Conservation (phyloP, 1,140 invertebrate species). For the Ooceraea biroi region DNA sequence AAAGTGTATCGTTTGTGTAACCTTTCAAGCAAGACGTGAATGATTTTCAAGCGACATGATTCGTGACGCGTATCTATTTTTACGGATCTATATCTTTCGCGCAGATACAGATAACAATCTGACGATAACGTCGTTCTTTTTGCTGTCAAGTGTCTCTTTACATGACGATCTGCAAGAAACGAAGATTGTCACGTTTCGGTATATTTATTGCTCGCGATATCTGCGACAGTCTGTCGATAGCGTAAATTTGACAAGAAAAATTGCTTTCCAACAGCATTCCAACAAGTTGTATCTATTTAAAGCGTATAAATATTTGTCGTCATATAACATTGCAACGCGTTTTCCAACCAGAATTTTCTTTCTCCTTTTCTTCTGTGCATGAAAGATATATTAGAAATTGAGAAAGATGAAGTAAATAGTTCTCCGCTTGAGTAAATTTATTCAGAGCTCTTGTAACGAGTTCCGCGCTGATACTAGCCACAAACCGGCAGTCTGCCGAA, state of each 20-base stretch:
- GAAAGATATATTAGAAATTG: conserved; percentile 56
- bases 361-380: conserved; percentile 9
- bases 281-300: conserved; percentile 55
- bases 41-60: no score
- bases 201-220: conserved; percentile 30
- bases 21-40: no score
- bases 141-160: conserved; percentile 55
- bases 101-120: no score
- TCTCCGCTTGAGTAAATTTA: conserved; percentile 50
- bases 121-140: not conserved
- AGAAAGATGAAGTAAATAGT: conserved; percentile 58
- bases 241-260: conserved; percentile 56
- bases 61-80: no score
- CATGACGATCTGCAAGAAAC: conserved; percentile 48
- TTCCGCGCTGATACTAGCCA: conserved; percentile 19
- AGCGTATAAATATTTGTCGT: conserved; percentile 43
- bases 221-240: conserved; percentile 53
- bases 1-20: no score
- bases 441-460: conserved; percentile 53
- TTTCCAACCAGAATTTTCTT: conserved; percentile 6
- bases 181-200: conserved; percentile 46
- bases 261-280: conserved; percentile 36
- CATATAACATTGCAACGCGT: conserved; percentile 21
- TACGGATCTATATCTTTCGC: no score
- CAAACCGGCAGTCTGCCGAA: conserved; percentile 29